Base-by-base conservation (phyloP, 2,888 invertebrate genomes). In the Hirtodrosophila duncani region DNA sequence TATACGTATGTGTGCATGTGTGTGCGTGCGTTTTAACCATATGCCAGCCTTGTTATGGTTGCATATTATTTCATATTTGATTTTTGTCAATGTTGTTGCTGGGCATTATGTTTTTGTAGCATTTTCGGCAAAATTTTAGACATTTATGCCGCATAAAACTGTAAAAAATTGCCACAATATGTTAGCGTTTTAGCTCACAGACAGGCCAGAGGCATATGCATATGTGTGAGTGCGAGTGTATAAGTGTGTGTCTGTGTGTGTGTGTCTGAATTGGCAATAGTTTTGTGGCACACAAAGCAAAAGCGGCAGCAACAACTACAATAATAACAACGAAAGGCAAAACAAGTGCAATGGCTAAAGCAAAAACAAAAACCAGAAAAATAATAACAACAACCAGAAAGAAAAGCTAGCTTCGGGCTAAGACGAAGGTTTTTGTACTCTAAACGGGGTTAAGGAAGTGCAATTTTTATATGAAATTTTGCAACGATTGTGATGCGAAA, bases 321-420 rank as follows among this genome's bases (percentile, higher is more conserved):
- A 48, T 36, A 61, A 42, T 31, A 61, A 42, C 33, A 49, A 55
- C 38, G 43, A 50, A 20, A 45, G 27, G 33, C 49, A 55, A 55
- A 57, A 64, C 77, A 79, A 71, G 72, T 77, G 72, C 80, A 79
- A 57, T 49, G 49, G n/a, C n/a, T n/a, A n/a, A n/a, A 75, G 57
- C 67, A 63, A 63, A 56, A 61, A 56, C 63, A 61, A 67, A 60
- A 79, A 80, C 71, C 71, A 72, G 71, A n/a, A n/a, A n/a, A n/a
- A n/a, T n/a, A n/a, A n/a, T n/a, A n/a, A n/a, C n/a, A n/a, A n/a
- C n/a, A n/a, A n/a, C n/a, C n/a, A n/a, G n/a, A n/a, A n/a, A n/a
- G n/a, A n/a, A n/a, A n/a, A n/a, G n/a, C n/a, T n/a, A n/a, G n/a
- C n/a, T n/a, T n/a, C n/a, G n/a, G n/a, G n/a, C n/a, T n/a, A n/a